Conservation (phyloP, 35 echinoderm and acorn worm genomes). For the Lytechinus pictus region DNA sequence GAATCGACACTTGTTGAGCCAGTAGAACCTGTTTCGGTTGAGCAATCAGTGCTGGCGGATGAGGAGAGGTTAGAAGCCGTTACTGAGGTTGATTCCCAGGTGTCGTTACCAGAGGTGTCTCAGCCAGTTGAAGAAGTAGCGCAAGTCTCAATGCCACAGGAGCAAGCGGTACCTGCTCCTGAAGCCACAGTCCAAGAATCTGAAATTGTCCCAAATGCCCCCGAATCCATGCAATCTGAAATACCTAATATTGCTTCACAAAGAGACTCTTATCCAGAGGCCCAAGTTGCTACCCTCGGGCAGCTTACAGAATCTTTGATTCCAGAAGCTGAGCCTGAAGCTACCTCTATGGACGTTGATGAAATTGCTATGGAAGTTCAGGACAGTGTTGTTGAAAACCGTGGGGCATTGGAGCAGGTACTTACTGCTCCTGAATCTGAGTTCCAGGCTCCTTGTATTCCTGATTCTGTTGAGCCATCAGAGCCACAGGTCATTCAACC, state of each 20-base stretch:
- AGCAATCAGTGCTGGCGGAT: neutral
- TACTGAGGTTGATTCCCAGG: constrained; percentile 13
- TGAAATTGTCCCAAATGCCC: neutral
- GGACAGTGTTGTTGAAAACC: neutral
- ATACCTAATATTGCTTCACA: neutral
- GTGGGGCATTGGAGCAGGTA: neutral
- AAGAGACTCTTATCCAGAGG: constrained; percentile 20
- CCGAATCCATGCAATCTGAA: neutral
- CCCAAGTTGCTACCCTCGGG: neutral
- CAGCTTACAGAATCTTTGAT: constrained; percentile 6
- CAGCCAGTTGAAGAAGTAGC: neutral
- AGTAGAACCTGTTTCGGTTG: neutral
- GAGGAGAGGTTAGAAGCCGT: neutral
- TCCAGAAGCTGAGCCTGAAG: neutral
- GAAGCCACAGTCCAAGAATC: neutral
- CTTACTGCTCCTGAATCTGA: neutral
- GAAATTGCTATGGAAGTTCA: neutral
- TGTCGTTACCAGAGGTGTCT: neutral
- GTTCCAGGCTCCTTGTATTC: neutral
- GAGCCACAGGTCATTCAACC: constrained; percentile 16
- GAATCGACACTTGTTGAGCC: neutral
- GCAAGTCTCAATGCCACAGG: neutral
- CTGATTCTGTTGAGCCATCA: neutral
- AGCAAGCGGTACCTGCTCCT: constrained; percentile 43
- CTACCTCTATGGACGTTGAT: neutral